These are phyloP conservation scores for Altica lythri DNA, from an alignment of 2,888 invertebrate genomes.

Conservation along the genomic window DNA sequence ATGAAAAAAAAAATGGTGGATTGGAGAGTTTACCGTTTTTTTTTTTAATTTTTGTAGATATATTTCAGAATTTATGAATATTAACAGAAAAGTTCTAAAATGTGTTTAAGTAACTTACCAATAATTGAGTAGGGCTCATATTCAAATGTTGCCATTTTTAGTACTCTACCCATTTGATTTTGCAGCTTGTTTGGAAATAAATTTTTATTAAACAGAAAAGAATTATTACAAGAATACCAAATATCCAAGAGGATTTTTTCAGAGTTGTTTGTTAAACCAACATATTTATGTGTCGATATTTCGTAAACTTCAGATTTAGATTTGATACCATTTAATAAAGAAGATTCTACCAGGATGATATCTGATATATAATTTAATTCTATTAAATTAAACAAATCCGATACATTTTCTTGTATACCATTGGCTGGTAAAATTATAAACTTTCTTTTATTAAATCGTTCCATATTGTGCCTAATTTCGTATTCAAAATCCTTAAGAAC, in stretches of 20 bases:
- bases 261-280: constrained; percentile 34
- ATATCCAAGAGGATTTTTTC: constrained; percentile 35
- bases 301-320: constrained; percentile 28
- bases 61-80: too few species aligned
- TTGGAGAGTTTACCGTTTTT: too few species aligned
- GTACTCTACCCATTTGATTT: constrained; percentile 53
- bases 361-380: constrained; percentile 39
- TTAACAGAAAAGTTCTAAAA: too few species aligned
- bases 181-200: constrained; percentile 47
- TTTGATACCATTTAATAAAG: constrained; percentile 56
- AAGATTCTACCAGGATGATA: constrained; percentile 51
- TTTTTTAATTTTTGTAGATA: too few species aligned
- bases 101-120: too few species aligned
- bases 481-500: constrained; percentile 39
- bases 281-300: constrained; percentile 42
- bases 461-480: constrained; percentile 32
- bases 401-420: constrained; percentile 26
- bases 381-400: constrained; percentile 33
- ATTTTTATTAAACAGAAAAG: constrained; percentile 35
- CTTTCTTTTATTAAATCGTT: constrained; percentile 39
- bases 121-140: constrained; percentile 65
- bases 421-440: constrained; percentile 36
- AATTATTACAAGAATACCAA: constrained; percentile 41
- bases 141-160: constrained; percentile 63
- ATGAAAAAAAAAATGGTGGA: too few species aligned